These are phyloP conservation scores for Conistra vaccinii DNA, from an alignment of 2,888 invertebrate genomes.

Conservation along the genomic window DNA sequence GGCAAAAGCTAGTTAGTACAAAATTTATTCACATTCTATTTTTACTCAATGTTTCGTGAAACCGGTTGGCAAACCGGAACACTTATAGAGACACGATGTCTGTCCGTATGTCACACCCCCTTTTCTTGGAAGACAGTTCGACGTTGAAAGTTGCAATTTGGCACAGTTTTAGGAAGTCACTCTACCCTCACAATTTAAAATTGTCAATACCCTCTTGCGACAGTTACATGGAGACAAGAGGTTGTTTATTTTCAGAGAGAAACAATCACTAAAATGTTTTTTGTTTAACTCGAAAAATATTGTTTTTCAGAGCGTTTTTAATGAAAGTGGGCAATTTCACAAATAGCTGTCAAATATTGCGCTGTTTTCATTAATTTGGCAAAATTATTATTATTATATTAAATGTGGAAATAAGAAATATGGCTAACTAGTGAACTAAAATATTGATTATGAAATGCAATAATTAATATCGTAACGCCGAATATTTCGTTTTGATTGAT, in stretches of 20 bases:
- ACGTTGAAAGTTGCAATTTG: slow-evolving; percentile 39
- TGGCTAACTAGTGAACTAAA: too few relatives aligned
- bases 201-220: slow-evolving; percentile 26
- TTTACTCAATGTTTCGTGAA: not conserved
- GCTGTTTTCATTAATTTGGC: too few relatives aligned
- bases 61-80: slow-evolving; percentile 4
- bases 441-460: too few relatives aligned
- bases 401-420: too few relatives aligned
- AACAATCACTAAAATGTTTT: slow-evolving; percentile 10
- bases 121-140: slow-evolving; percentile 30
- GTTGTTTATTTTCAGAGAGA: slow-evolving; percentile 13
- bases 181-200: slow-evolving; percentile 36
- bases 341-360: too few relatives aligned
- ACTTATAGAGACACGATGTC: not conserved
- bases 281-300: not conserved
- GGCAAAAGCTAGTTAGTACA: not conserved
- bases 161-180: slow-evolving; percentile 42
- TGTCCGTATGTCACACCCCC: slow-evolving; percentile 25
- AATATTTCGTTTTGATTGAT: too few relatives aligned
- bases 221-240: not conserved
- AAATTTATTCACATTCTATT: not conserved
- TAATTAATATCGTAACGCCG: too few relatives aligned
- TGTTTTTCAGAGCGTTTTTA: not conserved
- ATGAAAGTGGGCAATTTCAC: too few relatives aligned
- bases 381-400: too few relatives aligned